A percentile compares a stretch with the other conserved stretches of the same genome.
Evolutionary conservation across 2,797 vertebrate species (phyloP).

Genomic region (Typhlichthys subterraneus): DNA sequence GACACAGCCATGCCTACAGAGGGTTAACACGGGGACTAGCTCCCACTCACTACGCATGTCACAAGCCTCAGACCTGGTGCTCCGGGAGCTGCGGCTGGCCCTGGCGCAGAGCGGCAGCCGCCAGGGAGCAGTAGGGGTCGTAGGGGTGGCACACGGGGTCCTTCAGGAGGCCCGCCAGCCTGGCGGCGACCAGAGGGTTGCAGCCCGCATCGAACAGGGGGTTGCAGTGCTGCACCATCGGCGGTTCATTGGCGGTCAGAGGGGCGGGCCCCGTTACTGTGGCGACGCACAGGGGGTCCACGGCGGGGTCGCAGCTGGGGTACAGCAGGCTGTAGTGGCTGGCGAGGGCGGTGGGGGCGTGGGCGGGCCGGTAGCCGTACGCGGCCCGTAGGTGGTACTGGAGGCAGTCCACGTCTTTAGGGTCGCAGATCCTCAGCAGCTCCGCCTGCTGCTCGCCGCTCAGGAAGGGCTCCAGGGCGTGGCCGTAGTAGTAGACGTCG

Average conservation of each 20-base stretch:
- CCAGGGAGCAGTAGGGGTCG: slow-evolving; percentile 75
- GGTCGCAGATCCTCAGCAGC: slow-evolving; percentile 78
- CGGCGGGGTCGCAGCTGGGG: slow-evolving; percentile 74
- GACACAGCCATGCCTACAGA: slow-evolving; percentile 35
- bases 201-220: slow-evolving; percentile 78
- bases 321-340: slow-evolving; percentile 73
- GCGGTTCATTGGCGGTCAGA: slow-evolving; percentile 40
- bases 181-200: slow-evolving; percentile 77
- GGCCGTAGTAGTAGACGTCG: slow-evolving; percentile 73
- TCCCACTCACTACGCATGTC: slow-evolving; percentile 36
- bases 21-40: slow-evolving; percentile 39
- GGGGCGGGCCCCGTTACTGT: slow-evolving; percentile 51
- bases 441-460: slow-evolving; percentile 67
- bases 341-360: slow-evolving; percentile 53
- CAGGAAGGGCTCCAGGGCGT: slow-evolving; percentile 74
- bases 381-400: slow-evolving; percentile 82
- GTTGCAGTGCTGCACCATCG: slow-evolving; percentile 75
- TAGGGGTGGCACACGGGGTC: slow-evolving; percentile 69
- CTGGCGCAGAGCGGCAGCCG: slow-evolving; percentile 64
- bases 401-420: slow-evolving; percentile 78
- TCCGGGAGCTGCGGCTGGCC: slow-evolving; percentile 58
- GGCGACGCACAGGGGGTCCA: slow-evolving; percentile 73
- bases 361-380: slow-evolving; percentile 74
- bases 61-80: slow-evolving; percentile 73
- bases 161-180: slow-evolving; percentile 67